Base-by-base conservation (phyloP, 2,113 vertebrate genomes). In the Odocoileus hemionus region DNA sequence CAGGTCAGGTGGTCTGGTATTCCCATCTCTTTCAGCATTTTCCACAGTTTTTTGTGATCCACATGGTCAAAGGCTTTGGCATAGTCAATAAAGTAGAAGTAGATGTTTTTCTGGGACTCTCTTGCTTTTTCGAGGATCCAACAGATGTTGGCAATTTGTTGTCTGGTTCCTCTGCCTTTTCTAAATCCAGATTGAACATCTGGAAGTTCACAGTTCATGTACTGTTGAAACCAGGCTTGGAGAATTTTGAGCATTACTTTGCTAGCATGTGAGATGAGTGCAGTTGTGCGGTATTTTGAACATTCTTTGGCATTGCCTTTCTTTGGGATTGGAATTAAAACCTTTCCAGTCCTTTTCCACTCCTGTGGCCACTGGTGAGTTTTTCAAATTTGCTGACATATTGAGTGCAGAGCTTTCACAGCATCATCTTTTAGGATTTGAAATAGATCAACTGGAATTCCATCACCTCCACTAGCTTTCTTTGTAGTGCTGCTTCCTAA, bases 261-360 rank as follows among this genome's bases (percentile, higher is more conserved):
- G 10, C 19, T 70, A 70, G 67, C 12, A 39, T 70, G n/a, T 70
- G 67, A 36, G 19, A 74, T 74, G 67, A 23, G 10, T 39, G 19
- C 19, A 74, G 9, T 74, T 74, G n/a, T 74, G n/a, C 0, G 0
- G n/a, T 70, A 36, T 21, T 70, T 13, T 70, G 67, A 13, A 12
- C n/a, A 39, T 74, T 74, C n/a, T 74, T 74, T 74, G 67, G n/a
- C 10, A 39, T 39, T 74, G n/a, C n/a, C 10, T 74, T 39, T 39
- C n/a, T 74, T 74, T 74, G 67, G 19, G 4, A 74, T 39, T 74
- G n/a, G 67, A 39, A 74, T 39, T 10, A 74, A 74, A 74, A 74
- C 67, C n/a, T 39, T 74, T 74, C 19, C 2, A 39, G 19, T 74
- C 10, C 67, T 39, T 74, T 23, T 12, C 67, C 9, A 39, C 4